A percentile compares a stretch with the other conserved stretches of the same genome.
phyloP scores from a whole-genome alignment of 2,888 invertebrate species.

The Encarsia formosa region DNA sequence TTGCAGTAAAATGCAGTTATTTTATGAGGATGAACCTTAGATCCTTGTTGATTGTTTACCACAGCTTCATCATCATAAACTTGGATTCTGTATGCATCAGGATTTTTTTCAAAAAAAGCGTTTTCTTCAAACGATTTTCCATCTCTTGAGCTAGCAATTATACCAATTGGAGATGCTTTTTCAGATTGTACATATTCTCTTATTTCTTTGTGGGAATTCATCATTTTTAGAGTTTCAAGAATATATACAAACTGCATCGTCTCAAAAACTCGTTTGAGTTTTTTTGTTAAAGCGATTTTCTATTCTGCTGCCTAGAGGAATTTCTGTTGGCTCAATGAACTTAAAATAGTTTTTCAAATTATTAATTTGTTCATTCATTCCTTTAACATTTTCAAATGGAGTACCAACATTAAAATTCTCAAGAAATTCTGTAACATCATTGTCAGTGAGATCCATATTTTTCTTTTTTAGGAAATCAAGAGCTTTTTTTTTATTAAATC shows the following conservation, averaged over 20 bases:
- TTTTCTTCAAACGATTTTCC: neutral
- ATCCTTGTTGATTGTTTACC: constrained; percentile 25
- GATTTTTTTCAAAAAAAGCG: neutral
- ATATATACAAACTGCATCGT: constrained; percentile 5
- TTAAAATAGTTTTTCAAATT: neutral
- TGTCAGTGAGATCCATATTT: neutral
- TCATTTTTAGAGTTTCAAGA: constrained; percentile 1
- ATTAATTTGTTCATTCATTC: neutral
- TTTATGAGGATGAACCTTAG: constrained; percentile 26
- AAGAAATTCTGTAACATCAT: neutral
- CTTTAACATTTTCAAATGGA: neutral
- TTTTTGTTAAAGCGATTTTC: neutral
- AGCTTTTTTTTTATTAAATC: neutral
- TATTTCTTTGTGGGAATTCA: constrained; percentile 5
- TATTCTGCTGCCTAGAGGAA: neutral
- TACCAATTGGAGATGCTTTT: neutral
- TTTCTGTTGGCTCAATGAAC: neutral
- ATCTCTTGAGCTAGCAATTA: neutral
- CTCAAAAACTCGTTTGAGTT: neutral
- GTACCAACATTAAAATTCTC: neutral
- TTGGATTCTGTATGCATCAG: constrained; percentile 13
- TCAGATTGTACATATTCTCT: neutral
- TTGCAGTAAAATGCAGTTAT: constrained; percentile 26
- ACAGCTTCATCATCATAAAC: constrained; percentile 29
- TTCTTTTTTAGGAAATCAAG: neutral